A percentile compares a stretch with the other conserved stretches of the same genome.
Evolutionary conservation across 2,888 invertebrate genomes (phyloP).

Genomic region (Scaptomyza polygonia): DNA sequence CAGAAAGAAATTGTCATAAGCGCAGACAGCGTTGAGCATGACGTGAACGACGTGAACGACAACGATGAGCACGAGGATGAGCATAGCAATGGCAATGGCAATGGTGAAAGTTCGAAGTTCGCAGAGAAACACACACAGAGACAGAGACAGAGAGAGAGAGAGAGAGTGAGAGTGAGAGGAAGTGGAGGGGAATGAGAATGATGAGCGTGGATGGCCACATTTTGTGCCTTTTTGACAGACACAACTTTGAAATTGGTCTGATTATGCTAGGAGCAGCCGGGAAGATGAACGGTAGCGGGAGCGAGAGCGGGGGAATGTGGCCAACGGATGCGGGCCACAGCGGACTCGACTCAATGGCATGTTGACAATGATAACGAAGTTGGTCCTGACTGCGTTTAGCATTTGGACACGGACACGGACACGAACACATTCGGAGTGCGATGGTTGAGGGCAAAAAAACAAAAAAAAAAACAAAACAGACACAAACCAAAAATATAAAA

Average conservation of each 20-base stretch:
- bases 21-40: conserved; percentile 43
- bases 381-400: conserved; percentile 62
- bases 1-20: conserved; percentile 20
- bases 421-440: background rate
- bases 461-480: conserved; percentile 40
- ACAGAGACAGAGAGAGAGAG: background rate
- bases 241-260: conserved; percentile 73
- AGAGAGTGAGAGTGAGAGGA: background rate
- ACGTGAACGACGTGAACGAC: conserved; percentile 27
- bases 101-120: conserved; percentile 2
- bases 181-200: conserved; percentile 14
- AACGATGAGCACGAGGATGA: conserved; percentile 27
- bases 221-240: conserved; percentile 74
- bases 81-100: background rate
- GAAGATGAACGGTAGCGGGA: background rate
- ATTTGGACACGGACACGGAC: conserved; percentile 21
- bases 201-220: conserved; percentile 59
- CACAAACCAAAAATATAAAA: conserved; percentile 20
- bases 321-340: conserved; percentile 34
- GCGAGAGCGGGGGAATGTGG: no score
- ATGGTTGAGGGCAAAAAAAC: conserved; percentile 10
- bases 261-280: conserved; percentile 53
- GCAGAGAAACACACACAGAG: background rate
- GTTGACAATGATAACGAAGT: conserved; percentile 78
- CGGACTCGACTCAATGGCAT: conserved; percentile 70